Evolutionary conservation across 2,888 invertebrate genomes (phyloP).

Genomic region (Rambutsinella grinnellia): DNA sequence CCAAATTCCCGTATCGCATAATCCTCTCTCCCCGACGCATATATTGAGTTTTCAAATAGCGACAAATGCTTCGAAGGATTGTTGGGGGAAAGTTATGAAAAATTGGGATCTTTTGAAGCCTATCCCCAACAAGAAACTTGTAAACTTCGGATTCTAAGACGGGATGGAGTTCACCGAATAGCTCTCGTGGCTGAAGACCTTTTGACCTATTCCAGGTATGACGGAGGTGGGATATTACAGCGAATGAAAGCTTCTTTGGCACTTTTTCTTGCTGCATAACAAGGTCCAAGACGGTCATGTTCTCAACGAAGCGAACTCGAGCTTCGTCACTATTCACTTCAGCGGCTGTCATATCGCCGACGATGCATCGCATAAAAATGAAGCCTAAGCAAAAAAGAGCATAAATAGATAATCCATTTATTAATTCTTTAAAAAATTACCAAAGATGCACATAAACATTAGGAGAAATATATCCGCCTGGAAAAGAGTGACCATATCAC

Average conservation of each 20-base stretch:
- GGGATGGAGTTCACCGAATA: conserved; percentile 58
- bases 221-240: conserved; percentile 40
- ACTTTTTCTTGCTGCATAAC: conserved; percentile 56
- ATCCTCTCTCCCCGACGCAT: conserved; percentile 57
- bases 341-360: conserved; percentile 63
- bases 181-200: conserved; percentile 53
- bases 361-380: conserved; percentile 56
- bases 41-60: conserved; percentile 54
- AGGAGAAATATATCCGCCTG: conserved; percentile 43
- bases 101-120: conserved; percentile 50
- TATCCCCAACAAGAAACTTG: conserved; percentile 37
- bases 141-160: conserved; percentile 57
- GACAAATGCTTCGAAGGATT: conserved; percentile 56
- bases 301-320: conserved; percentile 52
- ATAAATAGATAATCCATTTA: no score
- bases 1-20: conserved; percentile 61
- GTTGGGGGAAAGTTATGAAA: conserved; percentile 47
- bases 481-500: conserved; percentile 59
- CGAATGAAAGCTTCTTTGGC: conserved; percentile 28
- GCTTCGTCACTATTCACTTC: conserved; percentile 62
- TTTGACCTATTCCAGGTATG: conserved; percentile 56
- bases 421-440: no score
- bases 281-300: conserved; percentile 36
- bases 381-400: conserved; percentile 56
- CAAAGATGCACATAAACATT: conserved; percentile 60